Conservation (phyloP, 2,113 vertebrate genomes). For the Sitta europaea region DNA sequence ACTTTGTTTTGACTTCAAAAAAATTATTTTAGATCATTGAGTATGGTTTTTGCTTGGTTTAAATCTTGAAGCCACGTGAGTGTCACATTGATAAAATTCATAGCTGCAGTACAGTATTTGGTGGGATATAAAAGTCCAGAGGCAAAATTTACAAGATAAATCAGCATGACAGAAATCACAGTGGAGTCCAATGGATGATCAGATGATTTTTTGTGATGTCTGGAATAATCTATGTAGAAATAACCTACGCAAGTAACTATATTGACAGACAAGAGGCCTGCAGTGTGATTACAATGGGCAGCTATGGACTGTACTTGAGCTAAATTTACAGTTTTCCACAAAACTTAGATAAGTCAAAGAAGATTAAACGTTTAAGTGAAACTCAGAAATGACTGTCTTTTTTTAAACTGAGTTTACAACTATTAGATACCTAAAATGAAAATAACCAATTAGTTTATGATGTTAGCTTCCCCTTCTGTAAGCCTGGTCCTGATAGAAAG, state of each 20-base stretch:
- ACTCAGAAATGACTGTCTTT: not conserved
- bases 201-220: not conserved
- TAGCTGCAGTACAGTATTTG: not conserved
- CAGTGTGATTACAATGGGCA: not conserved
- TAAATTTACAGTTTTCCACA: not conserved
- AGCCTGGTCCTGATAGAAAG: not conserved
- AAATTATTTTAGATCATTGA: rapidly evolving
- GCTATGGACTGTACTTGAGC: not conserved
- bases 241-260: not conserved
- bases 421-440: not conserved
- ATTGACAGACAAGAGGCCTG: not conserved
- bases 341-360: not conserved
- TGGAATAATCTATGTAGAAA: not conserved
- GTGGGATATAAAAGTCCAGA: not conserved
- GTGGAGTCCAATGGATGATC: not conserved
- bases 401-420: not conserved
- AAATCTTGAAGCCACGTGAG: not conserved
- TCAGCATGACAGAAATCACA: not conserved
- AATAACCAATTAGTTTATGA: not conserved
- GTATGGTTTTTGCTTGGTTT: not conserved
- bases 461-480: not conserved
- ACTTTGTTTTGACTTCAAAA: not conserved
- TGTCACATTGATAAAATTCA: not conserved
- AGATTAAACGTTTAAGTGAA: not conserved
- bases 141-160: not conserved